Percentiles rank a stretch among this genome's conserved stretches.
Evolutionary conservation across 1,140 invertebrate genomes (phyloP).

Genomic region (Solenopsis invicta): DNA sequence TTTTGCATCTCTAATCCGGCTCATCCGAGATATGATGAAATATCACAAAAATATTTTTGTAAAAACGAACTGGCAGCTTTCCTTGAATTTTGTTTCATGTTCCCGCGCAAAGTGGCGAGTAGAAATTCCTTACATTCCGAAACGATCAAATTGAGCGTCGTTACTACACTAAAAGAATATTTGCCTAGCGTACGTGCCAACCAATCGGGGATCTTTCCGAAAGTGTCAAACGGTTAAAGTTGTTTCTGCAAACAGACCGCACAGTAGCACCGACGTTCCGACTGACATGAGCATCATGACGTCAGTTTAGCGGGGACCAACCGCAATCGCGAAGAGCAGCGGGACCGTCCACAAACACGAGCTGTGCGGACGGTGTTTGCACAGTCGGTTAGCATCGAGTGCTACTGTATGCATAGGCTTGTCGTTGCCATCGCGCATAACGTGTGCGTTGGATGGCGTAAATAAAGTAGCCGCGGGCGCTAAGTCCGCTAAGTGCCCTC

Average conservation of each 20-base stretch:
- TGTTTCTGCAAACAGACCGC: conserved; percentile 70
- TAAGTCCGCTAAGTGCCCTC: conserved; percentile 76
- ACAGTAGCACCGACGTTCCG: conserved; percentile 70
- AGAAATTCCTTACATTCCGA: conserved; percentile 33
- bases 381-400: conserved; percentile 74
- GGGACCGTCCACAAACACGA: conserved; percentile 66
- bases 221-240: conserved; percentile 73
- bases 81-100: neutral
- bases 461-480: conserved; percentile 77
- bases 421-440: conserved; percentile 65
- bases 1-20: neutral
- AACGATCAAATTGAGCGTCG: conserved; percentile 43
- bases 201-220: conserved; percentile 48
- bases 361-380: conserved; percentile 65
- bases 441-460: conserved; percentile 71
- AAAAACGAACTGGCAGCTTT: neutral
- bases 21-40: no score
- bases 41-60: no score
- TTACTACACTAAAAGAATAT: conserved; percentile 61
- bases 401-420: conserved; percentile 77
- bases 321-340: conserved; percentile 61
- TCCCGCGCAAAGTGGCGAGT: neutral
- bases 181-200: conserved; percentile 40
- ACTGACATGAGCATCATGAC: conserved; percentile 67
- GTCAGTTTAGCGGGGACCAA: conserved; percentile 68